phyloP scores from a whole-genome alignment of 2,797 vertebrate genomes.

The Hybognathus amarus region DNA sequence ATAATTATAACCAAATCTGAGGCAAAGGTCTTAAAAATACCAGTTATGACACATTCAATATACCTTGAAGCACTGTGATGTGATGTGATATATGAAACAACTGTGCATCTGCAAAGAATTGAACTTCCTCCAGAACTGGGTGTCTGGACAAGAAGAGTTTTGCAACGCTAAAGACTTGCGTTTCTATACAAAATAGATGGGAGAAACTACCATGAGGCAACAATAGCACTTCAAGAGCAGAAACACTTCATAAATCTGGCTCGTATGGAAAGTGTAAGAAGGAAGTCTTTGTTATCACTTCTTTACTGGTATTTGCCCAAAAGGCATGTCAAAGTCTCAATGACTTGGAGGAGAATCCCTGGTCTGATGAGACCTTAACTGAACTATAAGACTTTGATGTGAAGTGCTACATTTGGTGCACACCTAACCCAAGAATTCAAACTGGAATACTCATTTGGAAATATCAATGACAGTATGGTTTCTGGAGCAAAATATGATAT shows the following conservation, averaged over 20 bases:
- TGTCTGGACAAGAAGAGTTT: slow-evolving; percentile 29
- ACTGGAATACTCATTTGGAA: slow-evolving; percentile 27
- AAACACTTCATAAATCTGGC: slow-evolving; percentile 15
- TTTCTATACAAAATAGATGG: neutral
- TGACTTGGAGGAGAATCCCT: slow-evolving; percentile 17
- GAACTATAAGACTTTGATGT: slow-evolving; percentile 18
- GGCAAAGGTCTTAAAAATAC: neutral
- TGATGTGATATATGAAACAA: slow-evolving; percentile 8
- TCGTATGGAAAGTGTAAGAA: neutral
- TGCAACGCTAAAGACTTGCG: slow-evolving; percentile 3
- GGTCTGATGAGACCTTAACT: slow-evolving; percentile 28
- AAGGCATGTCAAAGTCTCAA: slow-evolving; percentile 18
- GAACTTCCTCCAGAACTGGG: slow-evolving; percentile 2
- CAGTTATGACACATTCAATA: neutral
- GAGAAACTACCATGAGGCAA: neutral
- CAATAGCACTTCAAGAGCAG: neutral
- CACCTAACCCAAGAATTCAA: neutral
- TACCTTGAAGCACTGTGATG: slow-evolving; percentile 8
- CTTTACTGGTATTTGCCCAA: slow-evolving; percentile 32
- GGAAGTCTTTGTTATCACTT: slow-evolving; percentile 24
- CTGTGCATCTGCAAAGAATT: neutral
- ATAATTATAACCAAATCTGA: slow-evolving; percentile 11
- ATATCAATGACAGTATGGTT: neutral
- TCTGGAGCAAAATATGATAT: neutral
- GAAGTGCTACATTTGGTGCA: neutral